phyloP scores from a whole-genome alignment of 35 echinoderm and acorn worm genomes.

The Amphiura filiformis region DNA sequence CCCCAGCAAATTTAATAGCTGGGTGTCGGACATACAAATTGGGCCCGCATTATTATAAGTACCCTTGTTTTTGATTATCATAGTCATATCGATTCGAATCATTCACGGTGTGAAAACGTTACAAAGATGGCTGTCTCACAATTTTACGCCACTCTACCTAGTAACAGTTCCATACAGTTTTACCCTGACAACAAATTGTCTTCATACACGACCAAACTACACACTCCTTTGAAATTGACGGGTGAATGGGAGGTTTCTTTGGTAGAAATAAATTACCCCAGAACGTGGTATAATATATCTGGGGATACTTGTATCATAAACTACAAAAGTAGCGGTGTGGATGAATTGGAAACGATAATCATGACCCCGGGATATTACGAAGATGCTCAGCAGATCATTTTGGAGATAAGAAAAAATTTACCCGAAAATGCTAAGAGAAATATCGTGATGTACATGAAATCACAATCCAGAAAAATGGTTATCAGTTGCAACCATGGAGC shows the following conservation, averaged over 20 bases:
- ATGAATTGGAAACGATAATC: not conserved
- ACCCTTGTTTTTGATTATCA: too few relatives aligned
- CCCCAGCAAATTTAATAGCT: constrained; percentile 67
- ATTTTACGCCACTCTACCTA: constrained; percentile 29
- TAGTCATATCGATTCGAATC: not conserved
- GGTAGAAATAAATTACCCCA: constrained; percentile 47
- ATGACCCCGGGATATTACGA: not conserved
- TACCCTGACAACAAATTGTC: constrained; percentile 54
- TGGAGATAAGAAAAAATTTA: not conserved
- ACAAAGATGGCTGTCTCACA: not conserved
- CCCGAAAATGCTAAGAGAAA: not conserved
- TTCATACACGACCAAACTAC: not conserved
- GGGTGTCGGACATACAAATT: constrained; percentile 35
- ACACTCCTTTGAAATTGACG: not conserved
- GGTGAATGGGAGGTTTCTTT: constrained; percentile 23
- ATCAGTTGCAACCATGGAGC: not conserved
- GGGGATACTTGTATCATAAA: not conserved
- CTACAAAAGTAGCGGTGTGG: not conserved
- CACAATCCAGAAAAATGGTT: not conserved
- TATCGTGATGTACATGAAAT: constrained; percentile 4
- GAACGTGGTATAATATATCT: constrained; percentile 21
- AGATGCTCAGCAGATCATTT: not conserved
- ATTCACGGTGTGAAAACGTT: not conserved
- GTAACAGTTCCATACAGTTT: constrained; percentile 24
- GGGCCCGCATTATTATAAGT: not conserved